Evolutionary conservation across 2,888 invertebrate species (phyloP), one percentile per base, ranked within the genome.

Genomic region (Hydraecia micacea): DNA sequence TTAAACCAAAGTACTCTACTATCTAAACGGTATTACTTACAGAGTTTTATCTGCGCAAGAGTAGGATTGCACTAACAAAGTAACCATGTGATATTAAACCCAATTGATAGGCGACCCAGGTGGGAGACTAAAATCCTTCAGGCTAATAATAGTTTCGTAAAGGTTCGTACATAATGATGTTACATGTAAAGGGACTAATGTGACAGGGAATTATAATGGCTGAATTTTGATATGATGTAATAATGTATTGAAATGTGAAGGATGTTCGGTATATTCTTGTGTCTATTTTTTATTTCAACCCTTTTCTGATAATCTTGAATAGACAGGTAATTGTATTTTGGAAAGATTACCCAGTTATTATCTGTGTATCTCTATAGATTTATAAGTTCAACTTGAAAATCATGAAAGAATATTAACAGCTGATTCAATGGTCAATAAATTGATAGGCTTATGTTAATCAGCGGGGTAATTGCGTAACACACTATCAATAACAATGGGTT

Each of bases 51-150:
- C 70, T 84, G 75, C 73, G 42, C 72, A 66, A 68, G 71, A 70
- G 32, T 76, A 75, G 70, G n/a, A 75, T 68, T 76, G 71, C 79
- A 28, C 73, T 91, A 90, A 90, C 86, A 86, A 88, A 85, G 91
- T 92, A 90, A 91, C 88, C 88, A 90, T 88, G 87, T 87, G 89
- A 90, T 92, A 90, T 92, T 93, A 92, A 93, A 94, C 90, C 84
- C 87, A 91, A 91, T 90, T 91, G 91, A 93, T 93, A 90, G 89
- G 79, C 89, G 83, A 82, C 89, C 82, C 87, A 88, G 92, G 92
- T 93, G 93, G 92, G 89, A 91, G 84, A 82, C 90, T 91, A 88
- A 91, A 91, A 85, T 86, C 88, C 90, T 88, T 79, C 78, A 79
- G 79, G 80, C 83, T 86, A 79, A 80, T 89, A 89, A 88, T 82